A percentile compares a stretch with the other conserved stretches of the same genome.
Evolutionary conservation across 2,797 vertebrate genomes (phyloP).

Genomic region (Microchirus variegatus): DNA sequence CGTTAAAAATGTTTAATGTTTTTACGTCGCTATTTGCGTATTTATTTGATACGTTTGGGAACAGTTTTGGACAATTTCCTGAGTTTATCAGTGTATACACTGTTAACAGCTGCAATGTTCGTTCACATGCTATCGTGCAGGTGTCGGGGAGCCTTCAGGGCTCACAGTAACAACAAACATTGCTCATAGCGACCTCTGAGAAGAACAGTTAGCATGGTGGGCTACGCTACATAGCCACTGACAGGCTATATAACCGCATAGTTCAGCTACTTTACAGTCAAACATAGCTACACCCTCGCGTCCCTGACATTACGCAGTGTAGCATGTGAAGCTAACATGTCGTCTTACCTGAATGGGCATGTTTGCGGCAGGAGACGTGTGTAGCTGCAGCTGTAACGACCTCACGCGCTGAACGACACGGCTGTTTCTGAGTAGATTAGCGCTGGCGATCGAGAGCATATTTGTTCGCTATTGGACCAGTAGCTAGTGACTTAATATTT

Average conservation of each 20-base stretch:
- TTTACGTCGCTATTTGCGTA: too few species aligned
- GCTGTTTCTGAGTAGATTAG: slow-evolving; percentile 31
- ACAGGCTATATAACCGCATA: rapidly evolving
- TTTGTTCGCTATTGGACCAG: neutral
- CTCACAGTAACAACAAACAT: too few species aligned
- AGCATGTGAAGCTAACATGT: neutral
- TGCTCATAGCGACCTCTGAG: slow-evolving; percentile 33
- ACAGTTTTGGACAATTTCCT: too few species aligned
- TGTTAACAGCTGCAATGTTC: too few species aligned
- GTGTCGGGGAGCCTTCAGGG: too few species aligned
- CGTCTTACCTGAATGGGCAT: slow-evolving; percentile 82
- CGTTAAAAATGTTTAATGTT: too few species aligned
- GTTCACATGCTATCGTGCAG: too few species aligned
- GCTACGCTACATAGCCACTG: slow-evolving; percentile 1
- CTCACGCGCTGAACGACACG: slow-evolving; percentile 13
- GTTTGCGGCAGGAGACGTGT: slow-evolving; percentile 40
- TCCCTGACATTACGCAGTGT: too few species aligned
- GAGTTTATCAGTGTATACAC: neutral
- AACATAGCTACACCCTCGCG: neutral
- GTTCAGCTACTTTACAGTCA: neutral
- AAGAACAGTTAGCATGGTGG: neutral
- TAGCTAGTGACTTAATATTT: neutral
- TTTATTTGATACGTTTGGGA: too few species aligned
- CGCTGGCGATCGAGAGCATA: slow-evolving; percentile 52
- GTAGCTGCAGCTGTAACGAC: slow-evolving; percentile 53